Evolutionary conservation across 2,797 vertebrate species (phyloP).

Genomic region (Poeciliopsis presidionis): DNA sequence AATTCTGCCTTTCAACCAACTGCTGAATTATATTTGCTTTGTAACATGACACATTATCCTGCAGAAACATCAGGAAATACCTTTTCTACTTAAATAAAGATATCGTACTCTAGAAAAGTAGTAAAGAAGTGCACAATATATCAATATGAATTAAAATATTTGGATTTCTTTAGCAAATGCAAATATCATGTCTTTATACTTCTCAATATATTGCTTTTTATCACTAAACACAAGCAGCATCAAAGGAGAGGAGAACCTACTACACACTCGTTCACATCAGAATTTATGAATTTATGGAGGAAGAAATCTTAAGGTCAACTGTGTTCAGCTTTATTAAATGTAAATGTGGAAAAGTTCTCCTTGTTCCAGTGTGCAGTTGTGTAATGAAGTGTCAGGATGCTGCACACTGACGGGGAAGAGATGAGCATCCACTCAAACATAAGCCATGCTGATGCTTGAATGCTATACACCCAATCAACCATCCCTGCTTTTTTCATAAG

Average conservation of each 20-base stretch:
- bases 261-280: conserved; percentile 36
- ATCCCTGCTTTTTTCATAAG: conserved; percentile 29
- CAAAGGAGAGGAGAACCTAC: conserved; percentile 14
- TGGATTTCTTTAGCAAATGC: neutral
- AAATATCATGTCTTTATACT: neutral
- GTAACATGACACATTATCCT: neutral
- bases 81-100: neutral
- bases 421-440: conserved; percentile 63
- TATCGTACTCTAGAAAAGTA: neutral
- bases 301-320: conserved; percentile 49
- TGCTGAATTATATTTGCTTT: neutral
- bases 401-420: conserved; percentile 46
- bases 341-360: conserved; percentile 33
- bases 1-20: neutral
- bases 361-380: conserved; percentile 31
- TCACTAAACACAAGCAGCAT: conserved; percentile 4
- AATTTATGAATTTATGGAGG: conserved; percentile 25
- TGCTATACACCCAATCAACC: conserved; percentile 59
- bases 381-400: conserved; percentile 51
- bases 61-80: neutral
- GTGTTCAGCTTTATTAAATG: conserved; percentile 42
- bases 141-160: neutral
- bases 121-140: neutral
- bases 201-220: neutral
- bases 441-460: conserved; percentile 51